Evolutionary conservation across 2,113 vertebrate genomes (phyloP).

Genomic region (Podocnemis expansa): DNA sequence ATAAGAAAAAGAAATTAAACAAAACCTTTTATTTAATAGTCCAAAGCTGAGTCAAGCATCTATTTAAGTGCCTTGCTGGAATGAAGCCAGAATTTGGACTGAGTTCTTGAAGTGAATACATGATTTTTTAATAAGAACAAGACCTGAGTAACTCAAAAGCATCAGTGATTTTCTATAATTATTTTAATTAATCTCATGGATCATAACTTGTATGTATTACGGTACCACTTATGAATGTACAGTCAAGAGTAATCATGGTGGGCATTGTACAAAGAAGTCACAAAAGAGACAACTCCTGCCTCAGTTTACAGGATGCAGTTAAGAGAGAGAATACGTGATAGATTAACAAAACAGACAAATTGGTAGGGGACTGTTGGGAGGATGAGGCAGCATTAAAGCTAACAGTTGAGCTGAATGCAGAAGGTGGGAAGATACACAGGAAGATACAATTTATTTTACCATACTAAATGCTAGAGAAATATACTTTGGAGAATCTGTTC

Average conservation of each 20-base stretch:
- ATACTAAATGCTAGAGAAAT: neutral
- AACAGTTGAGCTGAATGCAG: neutral
- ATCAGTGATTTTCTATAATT: neutral
- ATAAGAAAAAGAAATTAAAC: neutral
- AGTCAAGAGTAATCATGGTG: neutral
- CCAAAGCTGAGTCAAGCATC: neutral
- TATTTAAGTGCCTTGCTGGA: neutral
- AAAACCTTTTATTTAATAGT: neutral
- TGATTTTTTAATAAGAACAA: neutral
- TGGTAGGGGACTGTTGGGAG: neutral
- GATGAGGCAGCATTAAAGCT: neutral
- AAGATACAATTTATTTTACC: neutral
- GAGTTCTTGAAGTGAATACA: neutral
- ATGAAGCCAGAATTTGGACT: neutral
- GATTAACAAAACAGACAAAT: neutral
- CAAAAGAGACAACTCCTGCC: neutral
- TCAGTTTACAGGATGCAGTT: neutral
- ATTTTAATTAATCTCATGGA: neutral
- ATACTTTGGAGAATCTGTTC: neutral
- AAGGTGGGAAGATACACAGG: accelerated
- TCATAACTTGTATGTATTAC: neutral
- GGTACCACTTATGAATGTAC: neutral
- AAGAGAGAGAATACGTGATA: neutral
- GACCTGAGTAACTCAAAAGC: neutral
- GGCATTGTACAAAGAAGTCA: neutral